phyloP scores from a whole-genome alignment of 2,797 vertebrate genomes.

The Myoxocephalus aenaeus region DNA sequence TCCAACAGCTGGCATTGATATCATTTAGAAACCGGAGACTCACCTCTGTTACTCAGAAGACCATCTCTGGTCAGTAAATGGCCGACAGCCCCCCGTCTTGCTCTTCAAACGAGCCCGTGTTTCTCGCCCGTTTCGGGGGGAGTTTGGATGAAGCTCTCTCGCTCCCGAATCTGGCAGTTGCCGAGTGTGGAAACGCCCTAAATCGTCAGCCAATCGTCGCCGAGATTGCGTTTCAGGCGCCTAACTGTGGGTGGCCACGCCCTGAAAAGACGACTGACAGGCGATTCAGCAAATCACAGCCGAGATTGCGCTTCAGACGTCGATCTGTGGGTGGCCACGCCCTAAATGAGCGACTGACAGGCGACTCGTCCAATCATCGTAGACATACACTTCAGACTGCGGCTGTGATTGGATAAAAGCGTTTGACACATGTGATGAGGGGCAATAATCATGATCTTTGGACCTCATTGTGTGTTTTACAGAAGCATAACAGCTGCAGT shows the following conservation, averaged over 20 bases:
- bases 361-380: constrained; percentile 47
- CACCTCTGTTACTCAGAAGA: constrained; percentile 39
- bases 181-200: constrained; percentile 36
- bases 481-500: not conserved
- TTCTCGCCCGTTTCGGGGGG: constrained; percentile 6
- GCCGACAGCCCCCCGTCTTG: fast-evolving
- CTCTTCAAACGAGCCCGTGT: not conserved
- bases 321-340: constrained; percentile 17
- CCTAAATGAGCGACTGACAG: constrained; percentile 42
- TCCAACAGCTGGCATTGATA: not conserved
- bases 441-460: not conserved
- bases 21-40: not conserved
- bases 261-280: constrained; percentile 43
- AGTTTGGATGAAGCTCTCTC: not conserved
- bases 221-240: fast-evolving
- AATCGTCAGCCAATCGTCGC: constrained; percentile 60
- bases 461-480: not conserved
- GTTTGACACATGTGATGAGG: not conserved
- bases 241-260: constrained; percentile 17
- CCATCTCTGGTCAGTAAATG: not conserved
- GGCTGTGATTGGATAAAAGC: constrained; percentile 48
- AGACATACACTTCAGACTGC: fast-evolving
- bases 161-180: constrained; percentile 70
- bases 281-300: constrained; percentile 40
- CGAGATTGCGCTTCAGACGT: fast-evolving